Conservation (phyloP, 2,113 vertebrate genomes). For the Cervus canadensis region DNA sequence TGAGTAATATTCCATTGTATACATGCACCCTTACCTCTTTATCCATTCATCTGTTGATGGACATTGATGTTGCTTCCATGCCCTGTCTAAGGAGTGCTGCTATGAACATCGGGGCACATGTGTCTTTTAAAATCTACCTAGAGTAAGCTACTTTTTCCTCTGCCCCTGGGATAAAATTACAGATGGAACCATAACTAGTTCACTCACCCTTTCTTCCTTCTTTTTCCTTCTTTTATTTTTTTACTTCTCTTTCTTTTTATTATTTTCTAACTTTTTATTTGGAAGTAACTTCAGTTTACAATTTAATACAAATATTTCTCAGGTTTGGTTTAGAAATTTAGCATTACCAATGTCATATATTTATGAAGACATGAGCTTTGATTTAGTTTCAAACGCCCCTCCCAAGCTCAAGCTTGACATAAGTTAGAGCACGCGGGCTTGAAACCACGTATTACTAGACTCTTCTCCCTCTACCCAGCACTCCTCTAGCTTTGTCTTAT, state of each 20-base stretch:
- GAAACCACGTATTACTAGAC: not conserved
- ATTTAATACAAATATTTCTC: not conserved
- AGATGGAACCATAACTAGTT: not conserved
- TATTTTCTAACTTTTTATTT: not conserved
- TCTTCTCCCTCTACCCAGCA: not conserved
- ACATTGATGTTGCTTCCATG: too few species aligned
- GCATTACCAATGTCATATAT: not conserved
- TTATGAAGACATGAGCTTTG: not conserved
- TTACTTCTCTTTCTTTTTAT: not conserved
- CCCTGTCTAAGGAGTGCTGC: too few species aligned
- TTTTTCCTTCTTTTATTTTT: too few species aligned
- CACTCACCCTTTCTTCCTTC: too few species aligned
- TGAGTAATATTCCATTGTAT: too few species aligned
- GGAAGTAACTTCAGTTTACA: not conserved
- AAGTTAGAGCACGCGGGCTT: not conserved
- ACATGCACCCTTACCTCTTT: too few species aligned
- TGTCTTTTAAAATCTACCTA: not conserved
- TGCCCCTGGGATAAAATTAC: not conserved
- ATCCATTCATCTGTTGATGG: too few species aligned
- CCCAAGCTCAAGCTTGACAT: not conserved
- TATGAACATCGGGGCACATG: too few species aligned
- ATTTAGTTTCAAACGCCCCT: not conserved
- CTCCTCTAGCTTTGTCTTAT: not conserved
- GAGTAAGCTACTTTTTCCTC: not conserved
- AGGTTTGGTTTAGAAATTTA: not conserved